Base-by-base conservation (phyloP, 2,888 invertebrate species). In the Aporophyla nigra region DNA sequence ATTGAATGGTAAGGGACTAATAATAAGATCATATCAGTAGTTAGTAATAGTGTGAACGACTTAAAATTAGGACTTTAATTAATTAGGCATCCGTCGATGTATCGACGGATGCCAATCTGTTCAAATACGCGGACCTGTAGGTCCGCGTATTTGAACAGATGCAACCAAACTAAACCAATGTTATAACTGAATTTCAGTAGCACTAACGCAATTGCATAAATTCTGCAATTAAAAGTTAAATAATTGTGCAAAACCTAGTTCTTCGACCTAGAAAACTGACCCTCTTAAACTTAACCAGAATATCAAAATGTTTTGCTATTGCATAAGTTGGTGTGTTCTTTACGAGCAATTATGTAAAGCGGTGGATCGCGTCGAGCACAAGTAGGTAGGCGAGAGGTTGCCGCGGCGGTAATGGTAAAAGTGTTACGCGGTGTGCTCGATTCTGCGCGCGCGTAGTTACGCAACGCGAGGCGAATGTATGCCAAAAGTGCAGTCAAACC, bases 401-500 rank as follows among this genome's bases (percentile, higher is more conserved):
- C 87, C 87, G 91, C 87, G 88, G 90, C 92, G 90, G 94, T 93
- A 93, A 94, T 93, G 94, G 95, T 95, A 95, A 95, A 95, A 96
- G 96, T 96, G 95, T 96, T 96, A 96, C 96, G 93, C 93, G 92
- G 90, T 93, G 95, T 93, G 93, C 96, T 92, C 94, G 93, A 93
- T 95, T 93, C 93, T 89, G 90, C 89, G 90, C 89, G 89, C 88
- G 90, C 89, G 88, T 88, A 85, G 85, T 95, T 93, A 96, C 93
- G 96, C 96, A 95, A 96, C 90, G 78, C 78, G 84, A 73, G 75
- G 93, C 94, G 93, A 96, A 96, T 96, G 95, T 96, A 93, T 96
- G 96, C 96, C 96, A 95, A 95, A 96, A 96, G 93, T 96, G 96
- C 96, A 96, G 92, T 90, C 92, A 89, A 94, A 93, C 93, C 94